phyloP scores from a whole-genome alignment of 2,113 vertebrate genomes.

The Eupsittula cactorum region DNA sequence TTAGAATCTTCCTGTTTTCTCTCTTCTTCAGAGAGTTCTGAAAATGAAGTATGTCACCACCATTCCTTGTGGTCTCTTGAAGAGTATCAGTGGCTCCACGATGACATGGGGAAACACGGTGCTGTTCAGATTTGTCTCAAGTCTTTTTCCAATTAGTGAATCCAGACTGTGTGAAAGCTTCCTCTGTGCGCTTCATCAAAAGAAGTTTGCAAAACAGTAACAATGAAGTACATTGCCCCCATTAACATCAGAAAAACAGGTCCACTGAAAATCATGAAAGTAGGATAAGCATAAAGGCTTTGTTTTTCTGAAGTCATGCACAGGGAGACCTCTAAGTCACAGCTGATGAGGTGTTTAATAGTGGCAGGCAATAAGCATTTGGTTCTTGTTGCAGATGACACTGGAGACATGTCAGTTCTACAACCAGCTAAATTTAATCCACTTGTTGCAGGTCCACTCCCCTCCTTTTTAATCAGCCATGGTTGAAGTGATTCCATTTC shows the following conservation, averaged over 20 bases:
- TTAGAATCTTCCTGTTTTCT: slow-evolving; percentile 44
- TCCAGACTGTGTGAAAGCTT: slow-evolving; percentile 34
- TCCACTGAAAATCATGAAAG: neutral
- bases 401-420: neutral
- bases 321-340: slow-evolving; percentile 22
- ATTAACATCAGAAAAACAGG: slow-evolving; percentile 33
- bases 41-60: neutral
- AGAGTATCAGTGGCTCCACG: neutral
- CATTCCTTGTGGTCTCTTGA: slow-evolving; percentile 58
- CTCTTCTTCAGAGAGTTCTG: slow-evolving; percentile 19
- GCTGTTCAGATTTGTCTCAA: slow-evolving; percentile 31
- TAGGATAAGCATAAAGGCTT: slow-evolving; percentile 41
- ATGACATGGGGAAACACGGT: slow-evolving; percentile 38
- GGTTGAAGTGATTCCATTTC: slow-evolving; percentile 22
- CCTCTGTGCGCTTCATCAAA: slow-evolving; percentile 6
- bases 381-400: neutral
- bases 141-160: slow-evolving; percentile 59
- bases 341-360: slow-evolving; percentile 36
- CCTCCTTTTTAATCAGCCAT: slow-evolving; percentile 24
- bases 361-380: slow-evolving; percentile 49
- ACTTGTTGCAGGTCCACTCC: neutral
- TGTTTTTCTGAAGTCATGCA: slow-evolving; percentile 42
- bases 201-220: slow-evolving; percentile 2
- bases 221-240: neutral
- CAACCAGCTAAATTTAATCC: slow-evolving; percentile 23